Conservation (phyloP, 2,113 vertebrate species). For the Salminus brasiliensis region DNA sequence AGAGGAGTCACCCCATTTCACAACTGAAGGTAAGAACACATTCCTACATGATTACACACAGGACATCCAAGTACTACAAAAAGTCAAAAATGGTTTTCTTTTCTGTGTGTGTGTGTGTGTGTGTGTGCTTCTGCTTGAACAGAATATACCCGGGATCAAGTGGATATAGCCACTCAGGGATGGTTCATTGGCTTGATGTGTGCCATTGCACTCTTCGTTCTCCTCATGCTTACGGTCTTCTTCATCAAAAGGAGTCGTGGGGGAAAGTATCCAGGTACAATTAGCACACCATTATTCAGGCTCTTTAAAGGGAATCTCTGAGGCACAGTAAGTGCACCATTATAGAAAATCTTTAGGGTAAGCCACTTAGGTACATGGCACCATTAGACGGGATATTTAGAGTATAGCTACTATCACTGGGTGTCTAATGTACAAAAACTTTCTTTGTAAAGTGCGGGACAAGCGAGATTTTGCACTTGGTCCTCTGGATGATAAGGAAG, state of each 20-base stretch:
- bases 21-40: slow-evolving; percentile 85
- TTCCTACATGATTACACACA: not conserved
- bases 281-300: not conserved
- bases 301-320: not conserved
- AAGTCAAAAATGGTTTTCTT: not conserved
- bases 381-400: not conserved
- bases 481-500: slow-evolving; percentile 87
- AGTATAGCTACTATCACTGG: not conserved
- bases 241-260: slow-evolving; percentile 98
- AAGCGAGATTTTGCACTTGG: slow-evolving; percentile 91
- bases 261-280: slow-evolving; percentile 92
- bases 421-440: slow-evolving; percentile 19
- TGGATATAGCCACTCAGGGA: slow-evolving; percentile 94
- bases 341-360: not conserved
- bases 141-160: slow-evolving; percentile 89
- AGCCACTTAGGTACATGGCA: not conserved
- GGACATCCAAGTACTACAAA: not conserved
- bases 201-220: slow-evolving; percentile 92
- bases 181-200: slow-evolving; percentile 99
- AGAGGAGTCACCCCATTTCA: slow-evolving; percentile 86
- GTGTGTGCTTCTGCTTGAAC: slow-evolving; percentile 25
- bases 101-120: slow-evolving; percentile 20
- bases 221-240: slow-evolving; percentile 93
- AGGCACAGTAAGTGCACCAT: slow-evolving; percentile 72
- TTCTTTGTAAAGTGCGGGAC: slow-evolving; percentile 81